A percentile compares a stretch with the other conserved stretches of the same genome.
These are phyloP conservation scores for Dendrolimus punctatus DNA, from an alignment of 1,140 invertebrate species.

Conservation along the genomic window DNA sequence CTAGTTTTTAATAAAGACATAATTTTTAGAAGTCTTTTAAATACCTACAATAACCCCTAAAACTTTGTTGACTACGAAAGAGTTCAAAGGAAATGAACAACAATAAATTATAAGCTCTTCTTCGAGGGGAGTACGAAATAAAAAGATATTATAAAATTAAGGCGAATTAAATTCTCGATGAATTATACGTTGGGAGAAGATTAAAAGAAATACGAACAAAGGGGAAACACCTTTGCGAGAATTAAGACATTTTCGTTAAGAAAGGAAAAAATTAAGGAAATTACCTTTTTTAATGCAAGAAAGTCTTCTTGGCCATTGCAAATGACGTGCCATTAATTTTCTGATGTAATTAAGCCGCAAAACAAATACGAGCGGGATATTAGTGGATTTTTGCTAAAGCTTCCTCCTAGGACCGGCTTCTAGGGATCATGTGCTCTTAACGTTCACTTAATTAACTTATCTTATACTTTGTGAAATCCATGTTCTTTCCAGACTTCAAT, in stretches of 20 bases:
- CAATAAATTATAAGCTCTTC: too few species aligned
- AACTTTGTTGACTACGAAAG: too few species aligned
- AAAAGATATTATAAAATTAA: neutral
- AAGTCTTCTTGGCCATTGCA: constrained; percentile 35
- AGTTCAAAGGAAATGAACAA: too few species aligned
- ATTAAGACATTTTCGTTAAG: constrained; percentile 39
- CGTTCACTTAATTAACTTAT: too few species aligned
- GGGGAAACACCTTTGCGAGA: constrained; percentile 32
- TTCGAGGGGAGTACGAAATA: too few species aligned
- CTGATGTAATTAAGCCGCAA: constrained; percentile 40
- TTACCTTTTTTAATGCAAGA: constrained; percentile 57
- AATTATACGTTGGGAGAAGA: constrained; percentile 1
- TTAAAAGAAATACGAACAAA: constrained; percentile 15
- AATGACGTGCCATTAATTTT: constrained; percentile 61
- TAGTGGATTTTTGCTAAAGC: constrained; percentile 9
- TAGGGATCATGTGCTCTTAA: too few species aligned
- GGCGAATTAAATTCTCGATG: constrained; percentile 9
- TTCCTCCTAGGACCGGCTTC: too few species aligned
- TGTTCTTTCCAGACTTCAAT: too few species aligned
- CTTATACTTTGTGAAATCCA: too few species aligned
- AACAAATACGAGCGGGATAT: constrained; percentile 33
- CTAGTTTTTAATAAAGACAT: too few species aligned
- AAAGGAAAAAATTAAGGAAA: constrained; percentile 54
- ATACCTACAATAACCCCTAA: too few species aligned
- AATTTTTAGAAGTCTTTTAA: too few species aligned